Base-by-base conservation (phyloP, 2,113 vertebrate genomes). In the Tonatia bakeri region DNA sequence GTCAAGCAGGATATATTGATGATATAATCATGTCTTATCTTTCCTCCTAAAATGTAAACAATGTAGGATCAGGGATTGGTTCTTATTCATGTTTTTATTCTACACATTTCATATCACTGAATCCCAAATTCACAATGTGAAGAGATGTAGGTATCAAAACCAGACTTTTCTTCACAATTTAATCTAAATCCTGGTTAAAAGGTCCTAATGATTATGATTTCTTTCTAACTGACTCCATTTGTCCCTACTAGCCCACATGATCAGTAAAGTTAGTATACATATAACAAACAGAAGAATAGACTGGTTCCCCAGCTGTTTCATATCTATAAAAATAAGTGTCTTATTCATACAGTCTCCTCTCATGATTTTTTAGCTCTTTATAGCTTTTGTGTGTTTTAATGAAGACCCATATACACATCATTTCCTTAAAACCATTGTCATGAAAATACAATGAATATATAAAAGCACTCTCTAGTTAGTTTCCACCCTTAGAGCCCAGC, bases 371-470 rank as follows among this genome's bases (percentile, higher is more conserved):
- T 87, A 69, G 47, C 20, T n/a, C 43, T 54, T 90, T 84, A 59
- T 81, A 94, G 52, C 16, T 64, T 87, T 47, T 91, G 26, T 88
- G 45, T 87, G 72, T 26, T 76, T 93, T 88, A 56, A 81, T 72
- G 31, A 70, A 94, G 45, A 65, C n/a, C 13, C 43, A 85, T 26
- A 56, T 15, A 61, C 1, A 67, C 33, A 82, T 79, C 52, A 7
- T 65, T 95, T 92, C 47, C 93, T 89, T 80, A 88, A 85, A 88
- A 84, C 13, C 7, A 91, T 36, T 81, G n/a, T 64, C 33, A 91
- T 73, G 70, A 92, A 90, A 50, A 83, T 80, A 92, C 83, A 80
- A 80, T 86, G 24, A 83, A 83, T 87, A 70, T 45, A n/a, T 59
- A 40, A 87, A 96, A 90, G 16, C 7, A 40, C 45, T 33, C 90